Conservation (phyloP, 2,113 vertebrate species). For the Ictalurus punctatus region DNA sequence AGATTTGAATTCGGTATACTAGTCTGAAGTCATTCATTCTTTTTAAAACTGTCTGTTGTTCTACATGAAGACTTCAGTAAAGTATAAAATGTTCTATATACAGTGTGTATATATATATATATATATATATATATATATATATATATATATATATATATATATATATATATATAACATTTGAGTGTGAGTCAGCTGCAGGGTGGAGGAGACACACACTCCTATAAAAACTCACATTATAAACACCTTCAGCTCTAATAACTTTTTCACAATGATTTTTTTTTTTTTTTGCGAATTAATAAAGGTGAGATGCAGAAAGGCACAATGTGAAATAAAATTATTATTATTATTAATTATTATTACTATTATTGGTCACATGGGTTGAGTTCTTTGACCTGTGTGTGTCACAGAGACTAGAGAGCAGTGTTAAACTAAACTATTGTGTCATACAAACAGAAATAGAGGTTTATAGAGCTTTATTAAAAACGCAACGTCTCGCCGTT, state of each 20-base stretch:
- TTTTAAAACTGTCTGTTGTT: background rate
- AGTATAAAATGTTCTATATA: background rate
- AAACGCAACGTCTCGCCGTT: conserved; percentile 40
- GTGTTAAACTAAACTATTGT: background rate
- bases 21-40: too few relatives aligned
- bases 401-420: background rate
- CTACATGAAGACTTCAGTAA: background rate
- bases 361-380: background rate
- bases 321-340: background rate
- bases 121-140: too few relatives aligned
- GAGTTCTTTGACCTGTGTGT: background rate
- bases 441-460: conserved; percentile 36
- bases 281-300: background rate
- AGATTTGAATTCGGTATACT: background rate
- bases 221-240: background rate
- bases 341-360: background rate
- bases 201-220: background rate
- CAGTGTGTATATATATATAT: too few relatives aligned
- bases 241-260: conserved; percentile 5
- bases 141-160: background rate
- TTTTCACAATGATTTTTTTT: background rate
- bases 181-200: background rate
- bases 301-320: background rate
- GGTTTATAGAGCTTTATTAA: conserved; percentile 40
- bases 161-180: background rate